A percentile compares a stretch with the other conserved stretches of the same genome.
Conservation (phyloP, 2,888 invertebrate species). For the Polyploca ridens region DNA sequence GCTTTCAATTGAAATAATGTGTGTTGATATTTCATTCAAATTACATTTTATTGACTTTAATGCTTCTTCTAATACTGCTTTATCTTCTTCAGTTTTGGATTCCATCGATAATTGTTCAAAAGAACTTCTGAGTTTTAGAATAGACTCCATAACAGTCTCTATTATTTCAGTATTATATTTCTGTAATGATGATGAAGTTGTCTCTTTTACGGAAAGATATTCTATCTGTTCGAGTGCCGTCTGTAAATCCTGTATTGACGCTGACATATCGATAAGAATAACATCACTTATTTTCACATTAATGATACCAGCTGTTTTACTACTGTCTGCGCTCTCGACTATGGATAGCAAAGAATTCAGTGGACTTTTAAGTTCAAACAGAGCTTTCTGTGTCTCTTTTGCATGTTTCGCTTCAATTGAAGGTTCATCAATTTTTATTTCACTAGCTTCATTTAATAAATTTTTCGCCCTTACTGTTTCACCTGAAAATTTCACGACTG, state of each 20-base stretch:
- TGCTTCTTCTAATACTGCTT: slow-evolving; percentile 57
- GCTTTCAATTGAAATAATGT: slow-evolving; percentile 58
- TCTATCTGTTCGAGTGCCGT: slow-evolving; percentile 76
- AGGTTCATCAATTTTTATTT: slow-evolving; percentile 59
- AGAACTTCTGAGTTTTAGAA: slow-evolving; percentile 86
- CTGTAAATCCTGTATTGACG: slow-evolving; percentile 79
- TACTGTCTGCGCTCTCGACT: slow-evolving; percentile 60
- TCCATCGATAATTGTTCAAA: slow-evolving; percentile 77
- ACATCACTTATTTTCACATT: slow-evolving; percentile 63
- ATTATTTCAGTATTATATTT: slow-evolving; percentile 85
- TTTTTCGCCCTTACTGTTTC: slow-evolving; percentile 81
- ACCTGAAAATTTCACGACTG: slow-evolving; percentile 77
- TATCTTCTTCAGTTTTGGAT: slow-evolving; percentile 51
- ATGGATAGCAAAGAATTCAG: slow-evolving; percentile 66
- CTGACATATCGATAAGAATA: slow-evolving; percentile 73
- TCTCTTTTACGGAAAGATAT: slow-evolving; percentile 81
- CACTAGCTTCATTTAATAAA: slow-evolving; percentile 62
- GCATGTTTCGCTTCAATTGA: slow-evolving; percentile 65
- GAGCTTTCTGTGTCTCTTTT: slow-evolving; percentile 71
- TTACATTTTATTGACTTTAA: slow-evolving; percentile 63
- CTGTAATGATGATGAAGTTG: slow-evolving; percentile 56
- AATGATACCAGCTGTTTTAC: slow-evolving; percentile 42
- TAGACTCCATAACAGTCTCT: slow-evolving; percentile 86
- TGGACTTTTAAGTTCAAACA: slow-evolving; percentile 69
- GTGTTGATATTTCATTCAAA: slow-evolving; percentile 62